Conservation (phyloP, 2,888 invertebrate genomes). For the Rotaria macrura region DNA sequence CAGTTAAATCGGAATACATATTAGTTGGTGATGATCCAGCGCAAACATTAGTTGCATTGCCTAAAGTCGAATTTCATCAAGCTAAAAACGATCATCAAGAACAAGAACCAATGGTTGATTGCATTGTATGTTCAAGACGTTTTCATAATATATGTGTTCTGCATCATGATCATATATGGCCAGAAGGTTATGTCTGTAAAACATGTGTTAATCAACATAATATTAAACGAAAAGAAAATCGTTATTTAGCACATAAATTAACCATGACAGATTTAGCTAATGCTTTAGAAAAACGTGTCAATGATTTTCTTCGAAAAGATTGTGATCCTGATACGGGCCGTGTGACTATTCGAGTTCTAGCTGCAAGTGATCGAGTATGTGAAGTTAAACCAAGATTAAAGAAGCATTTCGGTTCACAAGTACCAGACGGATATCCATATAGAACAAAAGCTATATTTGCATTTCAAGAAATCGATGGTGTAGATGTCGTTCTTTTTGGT, state of each 20-base stretch:
- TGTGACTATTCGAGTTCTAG: slow-evolving; percentile 90
- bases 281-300: slow-evolving; percentile 92
- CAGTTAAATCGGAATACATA: slow-evolving; percentile 92
- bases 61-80: slow-evolving; percentile 31
- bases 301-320: slow-evolving; percentile 81
- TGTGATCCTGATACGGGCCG: slow-evolving; percentile 69
- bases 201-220: slow-evolving; percentile 84
- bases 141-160: slow-evolving; percentile 95
- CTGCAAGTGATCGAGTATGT: slow-evolving; percentile 92
- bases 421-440: slow-evolving; percentile 84
- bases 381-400: slow-evolving; percentile 88
- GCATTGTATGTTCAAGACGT: slow-evolving; percentile 87
- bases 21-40: slow-evolving; percentile 92
- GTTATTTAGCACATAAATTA: slow-evolving; percentile 26
- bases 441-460: slow-evolving; percentile 96
- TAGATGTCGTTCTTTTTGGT: slow-evolving; percentile 98
- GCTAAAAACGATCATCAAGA: slow-evolving; percentile 36
- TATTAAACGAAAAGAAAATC: slow-evolving; percentile 58
- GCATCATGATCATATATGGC: slow-evolving; percentile 89
- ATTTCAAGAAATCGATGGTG: slow-evolving; percentile 95
- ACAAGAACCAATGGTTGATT: slow-evolving; percentile 65
- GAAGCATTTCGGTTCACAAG: slow-evolving; percentile 38
- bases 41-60: slow-evolving; percentile 57
- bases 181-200: slow-evolving; percentile 70
- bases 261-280: slow-evolving; percentile 78